phyloP scores from a whole-genome alignment of 2,888 invertebrate genomes.

The Dasypogon diadema region DNA sequence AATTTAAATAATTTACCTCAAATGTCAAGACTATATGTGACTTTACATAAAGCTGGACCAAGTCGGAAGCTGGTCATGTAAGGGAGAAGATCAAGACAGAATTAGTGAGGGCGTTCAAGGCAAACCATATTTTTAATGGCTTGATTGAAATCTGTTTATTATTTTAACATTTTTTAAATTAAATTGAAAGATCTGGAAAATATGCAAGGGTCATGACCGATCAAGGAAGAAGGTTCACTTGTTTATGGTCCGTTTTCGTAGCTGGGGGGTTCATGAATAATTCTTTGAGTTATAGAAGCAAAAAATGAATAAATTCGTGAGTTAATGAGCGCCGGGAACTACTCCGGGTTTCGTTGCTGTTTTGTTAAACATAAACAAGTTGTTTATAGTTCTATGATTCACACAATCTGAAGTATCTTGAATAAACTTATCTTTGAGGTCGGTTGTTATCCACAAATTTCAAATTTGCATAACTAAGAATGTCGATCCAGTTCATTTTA shows the following conservation, averaged over 20 bases:
- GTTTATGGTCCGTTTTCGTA: slow-evolving; percentile 1
- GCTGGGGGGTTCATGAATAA: background rate
- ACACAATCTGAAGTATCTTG: no score
- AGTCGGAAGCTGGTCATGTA: slow-evolving; percentile 2
- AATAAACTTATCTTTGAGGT: no score
- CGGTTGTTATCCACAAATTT: no score
- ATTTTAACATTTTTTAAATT: background rate
- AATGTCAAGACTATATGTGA: slow-evolving; percentile 8
- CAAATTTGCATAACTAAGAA: no score
- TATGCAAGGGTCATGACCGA: slow-evolving; percentile 32
- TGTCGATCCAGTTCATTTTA: no score
- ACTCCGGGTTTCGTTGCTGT: no score
- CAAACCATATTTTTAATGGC: background rate
- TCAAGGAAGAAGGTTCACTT: slow-evolving; percentile 21
- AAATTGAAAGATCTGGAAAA: background rate
- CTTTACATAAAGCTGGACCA: background rate
- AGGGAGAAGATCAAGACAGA: background rate
- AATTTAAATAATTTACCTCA: slow-evolving; percentile 1
- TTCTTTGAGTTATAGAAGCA: background rate
- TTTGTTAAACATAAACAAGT: no score
- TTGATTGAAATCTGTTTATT: background rate
- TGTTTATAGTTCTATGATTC: no score
- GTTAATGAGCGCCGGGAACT: no score
- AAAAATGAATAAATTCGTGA: no score
- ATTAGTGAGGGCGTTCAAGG: slow-evolving; percentile 7